Evolutionary conservation across 2,888 invertebrate genomes (phyloP), one percentile per base, ranked within the genome.

Genomic region (Norana najaformis): DNA sequence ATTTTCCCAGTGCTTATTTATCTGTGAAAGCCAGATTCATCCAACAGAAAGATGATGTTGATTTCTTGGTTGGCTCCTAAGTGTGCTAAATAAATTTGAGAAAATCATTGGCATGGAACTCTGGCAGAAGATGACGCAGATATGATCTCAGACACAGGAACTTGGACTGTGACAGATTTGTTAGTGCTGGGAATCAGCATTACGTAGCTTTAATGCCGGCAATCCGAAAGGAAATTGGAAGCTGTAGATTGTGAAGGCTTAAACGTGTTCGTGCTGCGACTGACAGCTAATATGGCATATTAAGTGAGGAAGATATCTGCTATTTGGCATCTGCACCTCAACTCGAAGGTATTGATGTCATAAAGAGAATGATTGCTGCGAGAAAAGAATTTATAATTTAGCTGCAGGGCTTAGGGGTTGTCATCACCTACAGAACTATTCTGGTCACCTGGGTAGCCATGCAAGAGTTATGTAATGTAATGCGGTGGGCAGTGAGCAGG

Each of bases 161-260:
- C 8, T 69, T 69, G 30, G 69, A 69, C 30, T 69, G 69, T 69
- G 69, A 69, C 69, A 69, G 69, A 69, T 69, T 69, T 69, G 69
- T 69, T 69, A 69, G 69, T 69, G 69, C 69, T 69, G 69, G 30
- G 69, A 69, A n/a, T 69, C 69, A 8, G 69, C 69, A 69, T 69
- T 69, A 69, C 69, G n/a, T 69, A n/a, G 69, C 69, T 69, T 69
- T 69, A 69, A 69, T 30, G n/a, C 69, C 30, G n/a, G 69, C 69
- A 69, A 69, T 69, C 69, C 30, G 69, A 69, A 69, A 69, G 69
- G 69, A 69, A 69, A 69, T 69, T 69, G 69, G 69, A 69, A 69
- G 69, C 69, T 69, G 69, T 69, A 69, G 69, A 69, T 69, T 69
- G 69, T 69, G 69, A 69, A n/a, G 69, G 69, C 69, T 69, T 69